phyloP scores from a whole-genome alignment of 2,888 invertebrate genomes.

The Augochlorella aurata region DNA sequence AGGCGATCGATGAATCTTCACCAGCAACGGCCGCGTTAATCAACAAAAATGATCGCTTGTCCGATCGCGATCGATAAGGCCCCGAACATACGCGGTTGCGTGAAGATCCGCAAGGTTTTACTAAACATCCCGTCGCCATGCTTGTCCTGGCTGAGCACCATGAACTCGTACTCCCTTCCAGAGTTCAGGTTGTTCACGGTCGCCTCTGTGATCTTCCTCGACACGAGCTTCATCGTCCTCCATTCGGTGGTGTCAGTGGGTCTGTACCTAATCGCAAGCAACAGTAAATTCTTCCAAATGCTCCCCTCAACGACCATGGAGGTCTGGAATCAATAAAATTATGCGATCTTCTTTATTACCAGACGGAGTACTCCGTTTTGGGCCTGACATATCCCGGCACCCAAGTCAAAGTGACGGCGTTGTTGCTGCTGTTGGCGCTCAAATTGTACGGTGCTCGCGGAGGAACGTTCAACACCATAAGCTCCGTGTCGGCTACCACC shows the following conservation, averaged over 20 bases:
- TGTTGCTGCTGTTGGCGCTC: conserved; percentile 88
- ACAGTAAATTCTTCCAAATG: background rate
- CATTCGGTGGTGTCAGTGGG: conserved; percentile 90
- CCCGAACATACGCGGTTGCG: conserved; percentile 82
- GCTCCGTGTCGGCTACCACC: conserved; percentile 90
- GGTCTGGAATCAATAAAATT: too few relatives aligned
- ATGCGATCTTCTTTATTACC: conserved; percentile 82
- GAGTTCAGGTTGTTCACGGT: conserved; percentile 90
- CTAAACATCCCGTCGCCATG: conserved; percentile 95
- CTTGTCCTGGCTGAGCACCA: conserved; percentile 93
- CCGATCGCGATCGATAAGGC: too few relatives aligned
- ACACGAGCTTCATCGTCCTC: conserved; percentile 90
- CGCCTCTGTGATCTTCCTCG: conserved; percentile 89
- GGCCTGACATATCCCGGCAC: conserved; percentile 90
- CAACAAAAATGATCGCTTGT: background rate
- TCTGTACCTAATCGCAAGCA: conserved; percentile 84
- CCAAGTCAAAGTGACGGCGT: conserved; percentile 91
- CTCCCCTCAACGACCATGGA: too few relatives aligned
- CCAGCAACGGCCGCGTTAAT: background rate
- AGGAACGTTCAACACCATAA: conserved; percentile 92
- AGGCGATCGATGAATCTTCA: background rate
- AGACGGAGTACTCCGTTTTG: conserved; percentile 91
- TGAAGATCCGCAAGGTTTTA: conserved; percentile 89
- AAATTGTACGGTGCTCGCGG: conserved; percentile 96
- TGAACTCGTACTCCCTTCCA: conserved; percentile 93